These are phyloP conservation scores for Mormyrus hasselquistii DNA, from an alignment of 2,797 vertebrate species.

Conservation along the genomic window DNA sequence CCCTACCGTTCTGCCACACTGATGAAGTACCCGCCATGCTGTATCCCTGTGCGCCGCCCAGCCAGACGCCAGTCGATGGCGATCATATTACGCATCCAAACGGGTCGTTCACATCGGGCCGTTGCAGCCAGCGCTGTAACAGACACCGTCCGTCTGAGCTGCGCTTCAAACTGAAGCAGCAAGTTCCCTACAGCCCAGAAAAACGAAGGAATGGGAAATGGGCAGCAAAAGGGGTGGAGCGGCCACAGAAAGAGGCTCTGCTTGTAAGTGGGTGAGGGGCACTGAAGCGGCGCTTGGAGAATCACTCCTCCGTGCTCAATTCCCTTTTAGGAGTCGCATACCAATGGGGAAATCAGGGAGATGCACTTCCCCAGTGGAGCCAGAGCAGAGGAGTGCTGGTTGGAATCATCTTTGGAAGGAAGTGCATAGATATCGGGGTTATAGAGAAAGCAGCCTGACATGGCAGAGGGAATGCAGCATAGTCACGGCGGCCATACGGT, in stretches of 20 bases:
- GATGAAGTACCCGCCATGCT: background rate
- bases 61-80: constrained; percentile 61
- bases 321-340: background rate
- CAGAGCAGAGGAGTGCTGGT: background rate
- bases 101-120: constrained; percentile 54
- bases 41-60: constrained; percentile 6
- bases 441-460: background rate
- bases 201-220: background rate
- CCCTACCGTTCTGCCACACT: background rate
- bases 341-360: background rate
- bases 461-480: background rate
- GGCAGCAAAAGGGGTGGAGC: background rate
- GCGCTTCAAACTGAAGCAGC: background rate
- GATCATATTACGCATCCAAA: constrained; percentile 56
- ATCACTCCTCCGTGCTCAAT: background rate
- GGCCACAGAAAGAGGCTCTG: background rate
- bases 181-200: background rate
- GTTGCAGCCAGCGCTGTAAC: constrained; percentile 42
- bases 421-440: background rate
- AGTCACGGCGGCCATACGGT: background rate
- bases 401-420: background rate
- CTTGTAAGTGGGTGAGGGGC: background rate
- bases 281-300: background rate
- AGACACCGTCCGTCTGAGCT: background rate
- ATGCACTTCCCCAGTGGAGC: background rate